These are phyloP conservation scores for Patella depressa DNA, from an alignment of 2,888 invertebrate genomes.

Conservation along the genomic window DNA sequence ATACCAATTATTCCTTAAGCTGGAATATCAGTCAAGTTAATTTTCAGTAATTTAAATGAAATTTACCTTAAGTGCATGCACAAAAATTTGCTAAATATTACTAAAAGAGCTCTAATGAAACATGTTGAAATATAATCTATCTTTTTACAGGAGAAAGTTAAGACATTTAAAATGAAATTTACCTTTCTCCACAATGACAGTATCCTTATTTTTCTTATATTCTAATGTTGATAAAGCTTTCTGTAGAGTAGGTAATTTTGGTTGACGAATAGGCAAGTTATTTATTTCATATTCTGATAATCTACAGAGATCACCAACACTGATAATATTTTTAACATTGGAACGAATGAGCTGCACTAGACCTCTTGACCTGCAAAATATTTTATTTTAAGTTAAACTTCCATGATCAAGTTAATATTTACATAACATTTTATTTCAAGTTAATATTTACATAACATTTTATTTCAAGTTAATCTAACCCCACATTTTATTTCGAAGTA, in stretches of 20 bases:
- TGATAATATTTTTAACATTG: conserved; percentile 60
- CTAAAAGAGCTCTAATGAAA: too few relatives aligned
- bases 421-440: neutral
- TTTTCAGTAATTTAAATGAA: too few relatives aligned
- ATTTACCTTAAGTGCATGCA: too few relatives aligned
- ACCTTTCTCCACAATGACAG: conserved; percentile 26
- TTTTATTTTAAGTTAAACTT: too few relatives aligned
- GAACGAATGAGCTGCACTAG: conserved; percentile 55
- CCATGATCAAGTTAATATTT: neutral
- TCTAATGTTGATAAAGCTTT: conserved; percentile 49
- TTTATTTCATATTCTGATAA: conserved; percentile 63
- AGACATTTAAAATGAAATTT: neutral
- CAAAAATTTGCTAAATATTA: too few relatives aligned
- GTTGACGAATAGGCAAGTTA: conserved; percentile 62
- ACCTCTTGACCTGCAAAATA: conserved; percentile 59
- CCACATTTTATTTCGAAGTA: neutral
- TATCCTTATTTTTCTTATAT: conserved; percentile 22
- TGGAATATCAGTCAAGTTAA: too few relatives aligned
- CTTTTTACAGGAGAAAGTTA: too few relatives aligned
- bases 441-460: neutral
- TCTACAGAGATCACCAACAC: conserved; percentile 62
- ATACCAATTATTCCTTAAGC: too few relatives aligned
- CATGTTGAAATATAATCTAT: too few relatives aligned
- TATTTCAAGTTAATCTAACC: neutral
- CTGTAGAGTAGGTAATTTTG: conserved; percentile 59